Evolutionary conservation across 2,888 invertebrate species (phyloP), one percentile per base, ranked within the genome.

Genomic region (Cerastis leucographa): DNA sequence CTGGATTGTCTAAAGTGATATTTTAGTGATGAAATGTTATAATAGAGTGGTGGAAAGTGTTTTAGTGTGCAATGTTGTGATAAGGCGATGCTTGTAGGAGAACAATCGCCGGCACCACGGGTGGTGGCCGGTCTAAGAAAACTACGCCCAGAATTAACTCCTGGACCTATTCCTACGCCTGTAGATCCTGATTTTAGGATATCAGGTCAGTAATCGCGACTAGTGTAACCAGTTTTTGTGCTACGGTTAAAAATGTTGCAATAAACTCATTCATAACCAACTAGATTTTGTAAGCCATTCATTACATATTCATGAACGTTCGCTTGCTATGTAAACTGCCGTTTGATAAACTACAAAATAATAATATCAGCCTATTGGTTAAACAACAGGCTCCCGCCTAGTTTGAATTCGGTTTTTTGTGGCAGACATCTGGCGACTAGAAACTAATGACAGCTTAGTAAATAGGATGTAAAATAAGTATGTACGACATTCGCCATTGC

Each of bases 121-220:
- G 96, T 96, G 96, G 96, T 96, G 94, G 96, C 96, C 94, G 96
- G 96, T 86, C 91, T 96, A 87, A 93, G 96, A 91, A 96, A 96
- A 91, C 94, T 96, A 67, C 94, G 94, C 77, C 96, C 96, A 75
- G 96, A 96, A 91, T 89, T 96, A 78, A 96, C 96, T 76, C 96
- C 96, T 78, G 96, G 95, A 88, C 96, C 96, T 68, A 89, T 94
- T 62, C 94, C 94, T 19, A 94, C 96, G 82, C 96, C 96, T 74
- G 92, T 94, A 62, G 96, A 96, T 90, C 95, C 96, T 75, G 92
- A 95, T 87, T 89, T 96, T 75, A 94, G 96, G 91, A 96, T 96
- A 94, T 96, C 96, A 94, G 96, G 96, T 96, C 74, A 83, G 93
- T 91, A 75, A 62, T 29, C 5, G 4, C 44, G n/a, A 68, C 54